These are phyloP conservation scores for Sceloporus undulatus DNA, from an alignment of 2,113 vertebrate genomes.

Conservation along the genomic window DNA sequence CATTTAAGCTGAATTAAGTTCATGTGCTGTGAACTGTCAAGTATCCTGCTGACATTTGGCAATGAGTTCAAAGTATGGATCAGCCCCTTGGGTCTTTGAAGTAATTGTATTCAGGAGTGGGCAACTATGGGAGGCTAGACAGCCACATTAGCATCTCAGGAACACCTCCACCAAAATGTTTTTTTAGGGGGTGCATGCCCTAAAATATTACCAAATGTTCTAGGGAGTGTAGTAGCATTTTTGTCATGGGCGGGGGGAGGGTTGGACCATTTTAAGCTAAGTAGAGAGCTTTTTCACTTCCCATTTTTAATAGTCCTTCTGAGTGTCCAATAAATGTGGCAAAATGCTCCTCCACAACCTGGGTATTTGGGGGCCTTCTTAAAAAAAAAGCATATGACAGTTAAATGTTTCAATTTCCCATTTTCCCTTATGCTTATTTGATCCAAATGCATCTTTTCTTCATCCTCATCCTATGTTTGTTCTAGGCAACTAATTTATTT, in stretches of 20 bases:
- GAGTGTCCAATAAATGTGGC: too few species aligned
- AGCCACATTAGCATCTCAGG: too few species aligned
- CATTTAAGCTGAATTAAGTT: neutral
- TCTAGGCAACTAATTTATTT: neutral
- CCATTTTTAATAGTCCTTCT: neutral
- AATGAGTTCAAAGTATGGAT: too few species aligned
- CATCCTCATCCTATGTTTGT: neutral
- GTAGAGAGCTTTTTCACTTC: neutral
- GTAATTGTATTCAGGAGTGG: neutral
- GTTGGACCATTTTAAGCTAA: neutral
- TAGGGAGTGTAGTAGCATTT: too few species aligned
- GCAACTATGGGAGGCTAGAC: too few species aligned
- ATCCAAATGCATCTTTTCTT: neutral
- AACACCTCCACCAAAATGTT: too few species aligned
- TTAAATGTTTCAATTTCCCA: neutral
- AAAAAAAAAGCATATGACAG: neutral
- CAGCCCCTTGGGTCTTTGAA: neutral
- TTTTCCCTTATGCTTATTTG: neutral
- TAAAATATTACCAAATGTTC: too few species aligned
- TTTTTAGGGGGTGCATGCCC: too few species aligned
- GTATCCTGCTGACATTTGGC: neutral
- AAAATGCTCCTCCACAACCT: too few species aligned
- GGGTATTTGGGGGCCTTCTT: neutral
- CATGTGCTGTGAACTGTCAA: neutral
- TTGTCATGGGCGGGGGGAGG: too few species aligned